Evolutionary conservation across 2,888 invertebrate species (phyloP), one percentile per base, ranked within the genome.

Genomic region (Cataglyphis altisquamis): DNA sequence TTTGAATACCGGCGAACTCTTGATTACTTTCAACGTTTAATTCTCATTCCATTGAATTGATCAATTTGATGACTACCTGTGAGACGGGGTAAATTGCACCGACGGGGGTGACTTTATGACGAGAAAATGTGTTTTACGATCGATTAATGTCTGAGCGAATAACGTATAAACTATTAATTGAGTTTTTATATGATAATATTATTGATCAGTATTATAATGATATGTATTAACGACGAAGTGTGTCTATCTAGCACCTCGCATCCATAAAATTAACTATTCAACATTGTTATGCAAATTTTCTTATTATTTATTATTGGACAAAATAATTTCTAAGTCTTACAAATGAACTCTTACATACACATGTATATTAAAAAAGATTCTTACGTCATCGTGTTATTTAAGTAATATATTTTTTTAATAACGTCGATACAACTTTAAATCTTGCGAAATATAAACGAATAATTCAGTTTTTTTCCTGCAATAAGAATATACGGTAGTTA

Each of bases 21-120:
- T 88, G 88, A 88, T 88, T 88, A 88, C 88, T 87, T 85, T 82
- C 84, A 82, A 84, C 82, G 82, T 86, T 88, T 84, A 80, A 87
- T 88, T 88, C 86, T 86, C 88, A 86, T 88, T 88, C 77, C 84
- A 81, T 83, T 83, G 86, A 84, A 84, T 87, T 85, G 88, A 86
- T 88, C 82, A 88, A 87, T 85, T 88, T 88, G 85, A 88, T 85
- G 85, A 86, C 75, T 84, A 84, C 66, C 52, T 25, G 57, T 82
- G 63, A 82, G 86, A 86, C 86, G 82, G 70, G 84, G 77, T 88
- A 67, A 57, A 68, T 77, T 77, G 77, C 57, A 67, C 29, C 18
- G 41, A 6, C n/a, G 18, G 25, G 52, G 64, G 39, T 66, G 39
- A 66, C 66, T 39, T 25, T 18, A 21, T 3, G 12, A 21, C 1